Percentiles rank a stretch among this genome's conserved stretches.
These are phyloP conservation scores for Shinisaurus crocodilurus DNA, from an alignment of 2,113 vertebrate species.

Conservation along the genomic window DNA sequence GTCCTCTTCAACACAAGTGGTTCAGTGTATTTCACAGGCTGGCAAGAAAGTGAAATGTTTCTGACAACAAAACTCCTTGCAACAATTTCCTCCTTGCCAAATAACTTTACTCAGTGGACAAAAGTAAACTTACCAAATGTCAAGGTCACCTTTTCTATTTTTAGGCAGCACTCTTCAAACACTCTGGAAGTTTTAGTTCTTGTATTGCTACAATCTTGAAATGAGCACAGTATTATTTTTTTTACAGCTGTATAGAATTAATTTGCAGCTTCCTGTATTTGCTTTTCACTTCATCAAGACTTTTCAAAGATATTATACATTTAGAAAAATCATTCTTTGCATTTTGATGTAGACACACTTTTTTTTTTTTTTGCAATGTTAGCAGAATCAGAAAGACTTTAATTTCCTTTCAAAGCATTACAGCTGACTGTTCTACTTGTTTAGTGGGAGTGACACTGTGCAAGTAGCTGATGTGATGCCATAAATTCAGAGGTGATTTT, in stretches of 20 bases:
- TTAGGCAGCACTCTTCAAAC: slow-evolving; percentile 27
- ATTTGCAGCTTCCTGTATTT: slow-evolving; percentile 32
- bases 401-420: slow-evolving; percentile 36
- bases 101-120: slow-evolving; percentile 27
- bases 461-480: slow-evolving; percentile 12
- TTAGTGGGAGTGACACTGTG: slow-evolving; percentile 19
- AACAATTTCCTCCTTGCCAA: background rate
- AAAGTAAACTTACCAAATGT: background rate
- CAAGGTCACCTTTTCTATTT: slow-evolving; percentile 12
- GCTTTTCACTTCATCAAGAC: slow-evolving; percentile 5
- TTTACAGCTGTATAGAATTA: slow-evolving; percentile 27
- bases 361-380: slow-evolving; percentile 18
- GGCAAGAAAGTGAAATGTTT: background rate
- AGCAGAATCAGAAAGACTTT: slow-evolving; percentile 14
- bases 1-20: background rate
- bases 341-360: slow-evolving; percentile 26
- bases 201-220: slow-evolving; percentile 9
- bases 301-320: slow-evolving; percentile 38
- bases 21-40: background rate
- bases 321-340: slow-evolving; percentile 33
- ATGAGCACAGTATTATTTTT: background rate
- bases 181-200: slow-evolving; percentile 18
- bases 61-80: background rate
- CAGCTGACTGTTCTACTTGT: slow-evolving; percentile 7
- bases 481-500: slow-evolving; percentile 16